Evolutionary conservation across 37 sponge, comb jelly and placozoan species (phyloP).

Genomic region (Aplysina aerophoba): DNA sequence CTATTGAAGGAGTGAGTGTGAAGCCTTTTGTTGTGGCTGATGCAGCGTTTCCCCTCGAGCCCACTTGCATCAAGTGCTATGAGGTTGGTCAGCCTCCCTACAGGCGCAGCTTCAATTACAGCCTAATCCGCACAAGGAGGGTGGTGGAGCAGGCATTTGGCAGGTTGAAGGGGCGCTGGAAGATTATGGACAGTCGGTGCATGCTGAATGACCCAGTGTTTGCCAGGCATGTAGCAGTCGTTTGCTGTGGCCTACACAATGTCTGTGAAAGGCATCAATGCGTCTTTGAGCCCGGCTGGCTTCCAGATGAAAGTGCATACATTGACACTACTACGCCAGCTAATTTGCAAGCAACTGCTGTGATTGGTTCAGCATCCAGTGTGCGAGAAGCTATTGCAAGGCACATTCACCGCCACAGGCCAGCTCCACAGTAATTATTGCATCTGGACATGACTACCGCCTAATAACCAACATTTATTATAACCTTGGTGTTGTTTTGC

Average conservation of each 20-base stretch:
- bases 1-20: background rate
- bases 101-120: constrained; percentile 21
- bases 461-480: no score
- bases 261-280: background rate
- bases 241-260: constrained; percentile 38
- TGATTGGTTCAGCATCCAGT: background rate
- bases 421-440: background rate
- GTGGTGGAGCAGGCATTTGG: constrained; percentile 48
- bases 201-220: constrained; percentile 29
- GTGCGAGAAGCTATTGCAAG: background rate
- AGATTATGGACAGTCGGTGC: constrained; percentile 18
- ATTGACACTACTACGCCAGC: background rate
- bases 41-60: constrained; percentile 7
- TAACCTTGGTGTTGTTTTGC: no score
- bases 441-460: no score
- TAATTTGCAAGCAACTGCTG: background rate
- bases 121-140: constrained; percentile 8
- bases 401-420: background rate
- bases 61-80: constrained; percentile 21
- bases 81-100: background rate
- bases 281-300: background rate
- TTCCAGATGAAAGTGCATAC: constrained; percentile 17
- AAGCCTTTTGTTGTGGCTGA: constrained; percentile 29
- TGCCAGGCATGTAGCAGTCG: constrained; percentile 23
- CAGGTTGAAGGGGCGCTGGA: constrained; percentile 30